Evolutionary conservation across 37 sponge, comb jelly and placozoan species (phyloP).

Genomic region (Ephydatia muelleri): DNA sequence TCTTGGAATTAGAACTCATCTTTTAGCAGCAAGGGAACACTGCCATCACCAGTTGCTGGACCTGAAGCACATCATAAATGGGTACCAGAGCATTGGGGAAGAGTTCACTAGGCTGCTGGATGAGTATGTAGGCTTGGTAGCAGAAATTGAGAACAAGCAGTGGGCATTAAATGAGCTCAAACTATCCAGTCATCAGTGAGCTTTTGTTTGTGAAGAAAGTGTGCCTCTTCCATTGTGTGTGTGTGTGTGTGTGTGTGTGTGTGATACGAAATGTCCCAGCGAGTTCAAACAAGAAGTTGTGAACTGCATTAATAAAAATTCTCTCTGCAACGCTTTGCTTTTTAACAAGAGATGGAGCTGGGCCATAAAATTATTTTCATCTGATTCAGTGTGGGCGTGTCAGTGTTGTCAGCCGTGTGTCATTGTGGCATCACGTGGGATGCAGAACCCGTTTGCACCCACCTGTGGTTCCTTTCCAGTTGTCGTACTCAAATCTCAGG

Average conservation of each 20-base stretch:
- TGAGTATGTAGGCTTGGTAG: conserved; percentile 45
- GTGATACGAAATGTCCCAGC: not conserved
- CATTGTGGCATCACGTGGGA: too few relatives aligned
- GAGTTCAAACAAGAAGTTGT: not conserved
- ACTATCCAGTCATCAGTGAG: not conserved
- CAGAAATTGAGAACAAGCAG: conserved; percentile 71
- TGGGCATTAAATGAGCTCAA: conserved; percentile 77
- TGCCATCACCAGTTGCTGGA: not conserved
- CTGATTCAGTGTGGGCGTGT: too few relatives aligned
- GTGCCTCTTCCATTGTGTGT: not conserved
- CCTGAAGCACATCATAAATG: not conserved
- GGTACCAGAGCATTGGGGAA: conserved; percentile 54
- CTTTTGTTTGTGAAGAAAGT: not conserved
- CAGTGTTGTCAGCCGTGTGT: too few relatives aligned
- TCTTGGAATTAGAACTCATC: not conserved
- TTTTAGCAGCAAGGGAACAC: not conserved
- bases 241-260: too few relatives aligned
- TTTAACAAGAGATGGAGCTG: too few relatives aligned
- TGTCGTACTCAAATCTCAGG: too few relatives aligned
- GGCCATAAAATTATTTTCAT: too few relatives aligned
- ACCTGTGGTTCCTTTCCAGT: too few relatives aligned
- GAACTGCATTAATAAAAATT: too few relatives aligned
- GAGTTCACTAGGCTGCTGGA: conserved; percentile 45
- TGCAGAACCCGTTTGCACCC: too few relatives aligned
- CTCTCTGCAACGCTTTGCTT: too few relatives aligned